Base-by-base conservation (phyloP, 2,888 invertebrate species). In the Adineta ricciae region DNA sequence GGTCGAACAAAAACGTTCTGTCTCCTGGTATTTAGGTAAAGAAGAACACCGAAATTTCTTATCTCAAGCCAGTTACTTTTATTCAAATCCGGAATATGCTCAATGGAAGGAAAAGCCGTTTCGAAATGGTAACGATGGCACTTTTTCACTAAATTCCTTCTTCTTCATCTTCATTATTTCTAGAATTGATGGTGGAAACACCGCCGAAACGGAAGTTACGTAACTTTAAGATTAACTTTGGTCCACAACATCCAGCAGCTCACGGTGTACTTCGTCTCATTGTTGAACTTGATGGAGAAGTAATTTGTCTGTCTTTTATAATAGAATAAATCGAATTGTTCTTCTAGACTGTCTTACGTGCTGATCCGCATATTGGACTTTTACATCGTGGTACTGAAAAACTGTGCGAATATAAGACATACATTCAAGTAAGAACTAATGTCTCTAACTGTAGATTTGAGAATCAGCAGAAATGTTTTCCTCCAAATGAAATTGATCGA, bases 301-400 rank as follows among this genome's bases (percentile, higher is more conserved):
- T 46, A 46, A 46, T 93, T 86, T 87, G 87, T 85, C 46, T 49
- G 11, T 7, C 84, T 73, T 50, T 38, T 50, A 83, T 19, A 41
- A 4, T 24, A 49, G 16, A 52, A 52, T 19, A n/a, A 14, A 36
- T 27, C 32, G 27, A 27, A 85, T 73, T 46, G n/a, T 85, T 88
- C 3, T 50, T 50, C 0, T 90, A 95, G 94, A 93, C 93, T 19
- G 95, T 98, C 0, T 92, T 94, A 85, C 92, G 94, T 36, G 94
- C 96, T 54, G 97, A 97, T 91, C 98, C 98, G 0, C 99, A 99
- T 90, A 97, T 99, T 88, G 99, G 99, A 0, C 93, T 99, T 0
- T 92, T 99, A 38, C 99, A 99, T 91, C 93, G 98, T 46, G 99
- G 95, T 72, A 98, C 98, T 0, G 98, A 99, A 90, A 99, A 99